A percentile compares a stretch with the other conserved stretches of the same genome.
Evolutionary conservation across 2,888 invertebrate species (phyloP).

Genomic region (Calliopum simillimum): DNA sequence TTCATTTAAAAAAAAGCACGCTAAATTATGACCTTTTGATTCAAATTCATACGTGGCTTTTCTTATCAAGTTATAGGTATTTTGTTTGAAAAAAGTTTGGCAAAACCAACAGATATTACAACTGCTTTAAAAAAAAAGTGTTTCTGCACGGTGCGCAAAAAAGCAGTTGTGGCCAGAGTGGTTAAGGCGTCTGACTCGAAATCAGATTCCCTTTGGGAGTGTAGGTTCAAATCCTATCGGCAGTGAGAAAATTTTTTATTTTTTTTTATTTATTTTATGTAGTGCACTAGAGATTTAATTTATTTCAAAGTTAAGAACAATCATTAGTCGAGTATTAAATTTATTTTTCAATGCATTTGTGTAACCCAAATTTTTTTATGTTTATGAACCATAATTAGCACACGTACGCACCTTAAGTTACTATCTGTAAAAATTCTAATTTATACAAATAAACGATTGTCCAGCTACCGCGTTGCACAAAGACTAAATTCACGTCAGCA

Average conservation of each 20-base stretch:
- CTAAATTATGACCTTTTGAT: too few species aligned
- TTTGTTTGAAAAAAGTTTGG: too few species aligned
- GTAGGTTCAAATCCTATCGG: slow-evolving; percentile 65
- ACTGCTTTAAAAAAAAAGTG: too few species aligned
- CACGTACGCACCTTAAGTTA: not conserved
- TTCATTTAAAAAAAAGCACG: too few species aligned
- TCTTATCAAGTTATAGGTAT: too few species aligned
- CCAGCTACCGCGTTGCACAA: slow-evolving; percentile 17
- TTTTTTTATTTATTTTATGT: slow-evolving; percentile 4
- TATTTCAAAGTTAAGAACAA: not conserved
- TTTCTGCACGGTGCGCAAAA: too few species aligned
- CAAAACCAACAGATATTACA: too few species aligned
- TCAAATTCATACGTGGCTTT: too few species aligned
- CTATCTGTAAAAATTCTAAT: not conserved
- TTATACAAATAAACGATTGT: not conserved
- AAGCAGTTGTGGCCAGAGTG: slow-evolving; percentile 53
- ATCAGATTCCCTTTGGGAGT: slow-evolving; percentile 69
- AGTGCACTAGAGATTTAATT: not conserved
- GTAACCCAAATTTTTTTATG: too few species aligned
- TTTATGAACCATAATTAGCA: not conserved
- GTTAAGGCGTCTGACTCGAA: slow-evolving; percentile 69
- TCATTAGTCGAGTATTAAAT: not conserved
- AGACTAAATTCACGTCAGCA: slow-evolving; percentile 17
- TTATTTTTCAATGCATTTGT: too few species aligned
- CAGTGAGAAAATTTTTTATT: slow-evolving; percentile 36